phyloP scores from a whole-genome alignment of 1,140 invertebrate genomes.

The Pseudachorutes palmiensis region DNA sequence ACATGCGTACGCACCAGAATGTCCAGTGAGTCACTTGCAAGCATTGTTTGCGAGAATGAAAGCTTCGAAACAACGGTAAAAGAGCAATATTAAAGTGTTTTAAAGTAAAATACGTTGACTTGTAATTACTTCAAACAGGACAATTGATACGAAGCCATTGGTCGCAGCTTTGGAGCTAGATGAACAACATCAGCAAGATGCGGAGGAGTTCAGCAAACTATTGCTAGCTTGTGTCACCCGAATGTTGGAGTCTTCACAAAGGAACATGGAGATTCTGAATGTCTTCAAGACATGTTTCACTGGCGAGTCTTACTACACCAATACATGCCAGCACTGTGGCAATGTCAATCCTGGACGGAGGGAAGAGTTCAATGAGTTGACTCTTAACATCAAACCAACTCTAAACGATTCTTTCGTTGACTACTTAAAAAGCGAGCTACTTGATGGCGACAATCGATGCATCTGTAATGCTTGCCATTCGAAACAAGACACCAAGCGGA shows the following conservation, averaged over 20 bases:
- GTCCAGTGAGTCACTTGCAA: slow-evolving; percentile 55
- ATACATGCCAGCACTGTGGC: slow-evolving; percentile 53
- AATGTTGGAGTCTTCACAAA: slow-evolving; percentile 50
- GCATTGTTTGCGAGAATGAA: slow-evolving; percentile 60
- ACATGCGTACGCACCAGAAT: slow-evolving; percentile 25
- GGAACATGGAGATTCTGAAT: slow-evolving; percentile 41
- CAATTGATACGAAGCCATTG: slow-evolving; percentile 56
- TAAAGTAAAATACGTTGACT: neutral
- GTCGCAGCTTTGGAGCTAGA: slow-evolving; percentile 57
- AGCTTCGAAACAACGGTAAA: slow-evolving; percentile 48
- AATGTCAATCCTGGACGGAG: slow-evolving; percentile 42
- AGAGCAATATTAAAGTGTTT: neutral
- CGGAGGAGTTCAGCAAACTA: slow-evolving; percentile 56
- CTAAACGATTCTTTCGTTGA: slow-evolving; percentile 55
- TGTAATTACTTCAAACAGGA: slow-evolving; percentile 39
- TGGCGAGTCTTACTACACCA: slow-evolving; percentile 45
- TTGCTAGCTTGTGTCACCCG: slow-evolving; percentile 49
- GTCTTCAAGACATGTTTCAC: slow-evolving; percentile 55
- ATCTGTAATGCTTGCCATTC: slow-evolving; percentile 53
- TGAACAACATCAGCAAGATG: slow-evolving; percentile 58
- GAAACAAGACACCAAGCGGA: slow-evolving; percentile 56
- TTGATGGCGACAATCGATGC: slow-evolving; percentile 60
- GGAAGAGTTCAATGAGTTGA: slow-evolving; percentile 59
- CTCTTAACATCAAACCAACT: slow-evolving; percentile 55
- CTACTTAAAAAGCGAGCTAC: slow-evolving; percentile 56